Evolutionary conservation across 2,888 invertebrate species (phyloP), one percentile per base, ranked within the genome.

Genomic region (Dromius quadrimaculatus): DNA sequence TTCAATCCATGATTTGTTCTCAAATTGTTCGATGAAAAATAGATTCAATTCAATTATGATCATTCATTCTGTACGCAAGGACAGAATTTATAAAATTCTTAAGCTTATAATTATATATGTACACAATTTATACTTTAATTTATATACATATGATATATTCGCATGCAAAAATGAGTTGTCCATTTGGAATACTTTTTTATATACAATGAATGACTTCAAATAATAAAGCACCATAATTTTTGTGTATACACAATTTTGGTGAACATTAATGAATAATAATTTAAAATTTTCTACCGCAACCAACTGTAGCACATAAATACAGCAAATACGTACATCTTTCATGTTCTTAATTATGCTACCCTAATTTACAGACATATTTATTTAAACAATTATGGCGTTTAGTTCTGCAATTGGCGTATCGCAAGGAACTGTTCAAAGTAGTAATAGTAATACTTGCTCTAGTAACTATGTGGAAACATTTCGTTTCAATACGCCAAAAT

Each of bases 71-170:
- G 20, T 47, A 15, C 8, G 47, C 47, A 20, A 19, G n/a, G 6
- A 47, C 22, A 47, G 47, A 2, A 20, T 11, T 8, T 32, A 34
- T 19, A 36, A 59, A 28, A 5, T n/a, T 19, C 32, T 28, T 57
- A 36, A 59, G 28, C 68, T 68, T 65, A 65, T 11, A 36, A 50
- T 47, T 65, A 64, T 64, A 22, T 68, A 68, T 68, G 57, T 68
- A 68, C 68, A 68, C 57, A 47, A 54, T 54, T 28, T 64, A 65
- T 45, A 43, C 22, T 61, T 61, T 64, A 59, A 57, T 59, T 59
- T 68, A 68, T 68, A 59, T 68, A 68, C 68, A 68, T 59, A 59
- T 59, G 38, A 57, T 38, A 38, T 59, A 68, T 38, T 68, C 59
- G 59, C 68, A 68, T 68, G 68, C 68, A 57, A 41, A 57, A 57